These are phyloP conservation scores for Heliconius aoede DNA, from an alignment of 2,888 invertebrate genomes.

Conservation along the genomic window DNA sequence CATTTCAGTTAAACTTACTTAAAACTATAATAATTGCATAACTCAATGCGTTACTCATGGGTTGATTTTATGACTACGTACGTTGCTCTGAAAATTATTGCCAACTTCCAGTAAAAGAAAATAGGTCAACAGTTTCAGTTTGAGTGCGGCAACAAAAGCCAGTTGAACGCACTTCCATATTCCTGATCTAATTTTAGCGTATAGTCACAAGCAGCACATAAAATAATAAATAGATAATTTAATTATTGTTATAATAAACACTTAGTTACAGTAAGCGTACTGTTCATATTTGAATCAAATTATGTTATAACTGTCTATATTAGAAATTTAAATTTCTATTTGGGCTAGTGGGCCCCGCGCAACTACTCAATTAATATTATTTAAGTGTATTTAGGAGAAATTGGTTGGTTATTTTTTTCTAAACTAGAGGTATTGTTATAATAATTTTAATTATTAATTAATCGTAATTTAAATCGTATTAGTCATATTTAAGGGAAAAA, in stretches of 20 bases:
- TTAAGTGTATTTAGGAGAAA: too few relatives aligned
- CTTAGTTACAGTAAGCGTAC: not conserved
- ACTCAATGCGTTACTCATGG: constrained; percentile 56
- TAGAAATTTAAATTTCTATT: not conserved
- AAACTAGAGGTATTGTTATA: too few relatives aligned
- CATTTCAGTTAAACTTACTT: constrained; percentile 30
- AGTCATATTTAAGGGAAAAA: too few relatives aligned
- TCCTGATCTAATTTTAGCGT: constrained; percentile 70
- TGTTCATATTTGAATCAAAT: not conserved
- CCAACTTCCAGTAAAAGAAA: constrained; percentile 82
- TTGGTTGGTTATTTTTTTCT: too few relatives aligned
- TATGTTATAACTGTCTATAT: not conserved
- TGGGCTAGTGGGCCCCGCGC: too few relatives aligned
- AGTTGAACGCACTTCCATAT: constrained; percentile 73
- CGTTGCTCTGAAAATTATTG: constrained; percentile 81
- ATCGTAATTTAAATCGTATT: too few relatives aligned
- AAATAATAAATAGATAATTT: constrained; percentile 18
- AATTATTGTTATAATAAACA: constrained; percentile 2
- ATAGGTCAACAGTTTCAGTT: constrained; percentile 84
- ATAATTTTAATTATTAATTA: too few relatives aligned
- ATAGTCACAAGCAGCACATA: constrained; percentile 48
- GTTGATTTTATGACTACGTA: constrained; percentile 73
- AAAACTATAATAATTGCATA: constrained; percentile 26
- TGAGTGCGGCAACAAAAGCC: constrained; percentile 81
- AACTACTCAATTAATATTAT: too few relatives aligned